Conservation (phyloP, 2,113 vertebrate genomes). For the Theristicus caerulescens region DNA sequence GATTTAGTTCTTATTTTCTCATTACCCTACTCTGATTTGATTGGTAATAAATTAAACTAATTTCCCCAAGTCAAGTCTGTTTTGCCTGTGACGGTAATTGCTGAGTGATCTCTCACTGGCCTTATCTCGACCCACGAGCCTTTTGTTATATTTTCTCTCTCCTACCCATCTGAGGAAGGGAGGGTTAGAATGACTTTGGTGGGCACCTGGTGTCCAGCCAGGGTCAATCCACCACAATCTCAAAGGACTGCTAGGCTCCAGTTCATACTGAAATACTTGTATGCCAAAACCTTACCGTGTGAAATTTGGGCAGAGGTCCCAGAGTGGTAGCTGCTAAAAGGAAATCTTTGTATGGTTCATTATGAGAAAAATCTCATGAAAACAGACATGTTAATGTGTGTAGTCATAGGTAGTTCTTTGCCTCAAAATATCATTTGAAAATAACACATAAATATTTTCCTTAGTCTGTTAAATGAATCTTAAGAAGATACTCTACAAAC, state of each 20-base stretch:
- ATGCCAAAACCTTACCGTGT: not conserved
- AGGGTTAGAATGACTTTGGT: not conserved
- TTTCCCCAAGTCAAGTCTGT: not conserved
- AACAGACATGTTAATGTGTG: not conserved
- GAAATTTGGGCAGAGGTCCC: not conserved
- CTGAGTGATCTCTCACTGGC: not conserved
- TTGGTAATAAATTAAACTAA: not conserved
- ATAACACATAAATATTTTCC: not conserved
- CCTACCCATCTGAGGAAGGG: not conserved
- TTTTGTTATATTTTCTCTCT: not conserved
- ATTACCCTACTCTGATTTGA: not conserved
- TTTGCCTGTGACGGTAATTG: not conserved
- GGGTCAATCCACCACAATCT: not conserved
- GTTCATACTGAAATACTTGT: not conserved
- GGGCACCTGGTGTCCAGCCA: not conserved
- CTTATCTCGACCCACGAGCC: not conserved
- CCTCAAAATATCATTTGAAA: not conserved
- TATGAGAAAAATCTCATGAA: not conserved
- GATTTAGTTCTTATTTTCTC: not conserved
- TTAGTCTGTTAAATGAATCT: not conserved
- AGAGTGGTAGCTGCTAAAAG: not conserved
- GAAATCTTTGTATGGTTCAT: not conserved
- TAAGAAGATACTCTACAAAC: conserved; percentile 2
- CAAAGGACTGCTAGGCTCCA: not conserved
- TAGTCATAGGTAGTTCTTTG: not conserved